Base-by-base conservation (phyloP, 2,888 invertebrate species). In the Dermolepida albohirtum region DNA sequence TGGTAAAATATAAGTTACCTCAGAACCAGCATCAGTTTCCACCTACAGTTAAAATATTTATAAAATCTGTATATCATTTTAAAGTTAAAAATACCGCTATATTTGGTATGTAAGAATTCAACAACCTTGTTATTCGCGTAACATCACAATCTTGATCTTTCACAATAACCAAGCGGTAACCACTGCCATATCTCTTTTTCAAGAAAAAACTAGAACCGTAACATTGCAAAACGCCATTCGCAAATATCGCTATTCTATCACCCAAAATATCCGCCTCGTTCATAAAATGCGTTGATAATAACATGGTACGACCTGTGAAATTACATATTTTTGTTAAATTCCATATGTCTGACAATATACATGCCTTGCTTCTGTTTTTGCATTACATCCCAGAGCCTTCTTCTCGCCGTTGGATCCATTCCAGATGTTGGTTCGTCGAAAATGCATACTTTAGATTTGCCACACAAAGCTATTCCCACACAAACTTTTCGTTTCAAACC, bases 181-280 rank as follows among this genome's bases (percentile, higher is more conserved):
- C 94, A 47, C 90, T 89, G 22, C 93, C 93, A 78, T 91, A 93
- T 80, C 89, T 88, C 73, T 89, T 89, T 80, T 94, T 94, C 49
- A 94, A 85, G 78, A 89, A 93, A 78, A 88, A 89, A 0, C 92
- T 90, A 0, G 91, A 90, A 10, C 94, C 94, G 68, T 89, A 88
- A 76, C 93, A 93, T 77, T 91, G 90, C 40, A 94, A 83, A 34
- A 87, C 86, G 0, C 94, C 94, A 57, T 87, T 87, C 2, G 92
- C 88, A 91, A 94, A 91, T 69, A 94, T 94, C 7, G 92, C 94
- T 72, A 94, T 92, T 52, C 93, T 86, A 82, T 94, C 94, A 0
- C 93, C 94, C 1, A 94, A 85, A 52, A 91, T 85, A 80, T 94
- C 94, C 0, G 94, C 94, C 81, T 94, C 94, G 76, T 94, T 93